These are phyloP conservation scores for Bucorvus abyssinicus DNA, from an alignment of 2,797 vertebrate genomes.

Conservation along the genomic window DNA sequence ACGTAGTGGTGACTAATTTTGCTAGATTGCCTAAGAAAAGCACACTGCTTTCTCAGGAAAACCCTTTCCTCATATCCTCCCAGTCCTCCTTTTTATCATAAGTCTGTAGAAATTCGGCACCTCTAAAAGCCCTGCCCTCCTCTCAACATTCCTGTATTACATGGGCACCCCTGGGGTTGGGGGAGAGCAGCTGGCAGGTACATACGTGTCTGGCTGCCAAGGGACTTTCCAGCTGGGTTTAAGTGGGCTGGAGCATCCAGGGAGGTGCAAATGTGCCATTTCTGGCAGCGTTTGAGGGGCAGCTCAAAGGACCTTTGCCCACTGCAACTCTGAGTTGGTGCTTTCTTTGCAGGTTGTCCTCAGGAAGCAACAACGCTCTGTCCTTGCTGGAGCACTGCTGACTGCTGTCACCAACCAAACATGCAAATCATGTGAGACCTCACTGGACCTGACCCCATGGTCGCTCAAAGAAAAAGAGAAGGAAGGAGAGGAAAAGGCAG, in stretches of 20 bases:
- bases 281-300: background rate
- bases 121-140: background rate
- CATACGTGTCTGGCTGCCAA: background rate
- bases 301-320: background rate
- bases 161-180: background rate
- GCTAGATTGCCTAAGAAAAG: background rate
- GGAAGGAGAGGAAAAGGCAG: background rate
- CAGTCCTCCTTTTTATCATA: rapidly evolving
- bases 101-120: background rate
- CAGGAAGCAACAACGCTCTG: background rate
- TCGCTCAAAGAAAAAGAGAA: background rate
- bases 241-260: background rate
- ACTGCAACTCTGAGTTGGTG: background rate
- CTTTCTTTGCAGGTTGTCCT: constrained; percentile 12
- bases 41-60: background rate
- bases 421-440: background rate
- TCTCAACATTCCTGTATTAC: rapidly evolving
- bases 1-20: background rate
- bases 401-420: background rate
- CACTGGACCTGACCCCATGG: background rate
- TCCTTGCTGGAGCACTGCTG: background rate
- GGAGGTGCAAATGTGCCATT: background rate
- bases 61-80: background rate
- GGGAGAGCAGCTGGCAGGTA: background rate
- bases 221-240: background rate